A percentile compares a stretch with the other conserved stretches of the same genome.
These are phyloP conservation scores for Ditula angustiorana DNA, from an alignment of 2,888 invertebrate genomes.

Conservation along the genomic window DNA sequence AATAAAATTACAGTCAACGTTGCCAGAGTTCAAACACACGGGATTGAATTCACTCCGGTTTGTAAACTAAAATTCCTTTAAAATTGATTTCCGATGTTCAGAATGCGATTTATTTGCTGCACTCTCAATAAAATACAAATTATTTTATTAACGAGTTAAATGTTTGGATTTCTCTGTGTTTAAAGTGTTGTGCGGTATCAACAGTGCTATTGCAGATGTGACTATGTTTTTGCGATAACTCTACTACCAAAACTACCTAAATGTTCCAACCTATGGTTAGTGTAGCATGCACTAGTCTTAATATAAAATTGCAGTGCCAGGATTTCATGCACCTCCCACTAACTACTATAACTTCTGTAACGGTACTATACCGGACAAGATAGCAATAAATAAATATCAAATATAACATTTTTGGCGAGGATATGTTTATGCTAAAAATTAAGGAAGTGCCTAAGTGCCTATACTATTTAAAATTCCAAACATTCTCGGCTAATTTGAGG, in stretches of 20 bases:
- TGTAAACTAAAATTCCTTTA: slow-evolving; percentile 39
- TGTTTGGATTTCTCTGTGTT: not conserved
- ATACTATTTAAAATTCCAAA: no score
- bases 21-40: slow-evolving; percentile 42
- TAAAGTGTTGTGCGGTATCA: not conserved
- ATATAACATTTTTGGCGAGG: no score
- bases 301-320: no score
- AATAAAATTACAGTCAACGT: slow-evolving; percentile 53
- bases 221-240: not conserved
- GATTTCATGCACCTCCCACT: no score
- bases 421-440: no score
- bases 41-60: slow-evolving; percentile 48
- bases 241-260: no score
- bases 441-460: no score
- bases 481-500: no score
- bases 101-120: slow-evolving; percentile 25
- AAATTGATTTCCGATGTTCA: slow-evolving; percentile 35
- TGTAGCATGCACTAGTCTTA: not conserved
- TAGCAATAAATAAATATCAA: no score
- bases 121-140: slow-evolving; percentile 5
- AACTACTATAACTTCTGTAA: no score
- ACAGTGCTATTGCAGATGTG: not conserved
- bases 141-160: slow-evolving; percentile 11
- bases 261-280: no score
- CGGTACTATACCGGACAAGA: no score